A percentile compares a stretch with the other conserved stretches of the same genome.
Evolutionary conservation across 2,888 invertebrate species (phyloP).

Genomic region (Seira ritae): DNA sequence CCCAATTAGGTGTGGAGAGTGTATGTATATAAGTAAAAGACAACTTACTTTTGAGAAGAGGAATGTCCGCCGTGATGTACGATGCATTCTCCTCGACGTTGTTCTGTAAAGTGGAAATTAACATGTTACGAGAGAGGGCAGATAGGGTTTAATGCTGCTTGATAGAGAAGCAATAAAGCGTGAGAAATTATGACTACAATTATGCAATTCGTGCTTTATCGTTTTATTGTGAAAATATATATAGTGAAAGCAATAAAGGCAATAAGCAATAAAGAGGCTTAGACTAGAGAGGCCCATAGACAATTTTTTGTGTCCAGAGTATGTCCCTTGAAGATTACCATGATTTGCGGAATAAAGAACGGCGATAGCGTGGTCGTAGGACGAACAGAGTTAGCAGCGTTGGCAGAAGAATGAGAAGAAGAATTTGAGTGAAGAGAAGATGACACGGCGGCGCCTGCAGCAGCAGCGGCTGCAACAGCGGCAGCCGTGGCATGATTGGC

Average conservation of each 20-base stretch:
- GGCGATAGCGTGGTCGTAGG: slow-evolving; percentile 69
- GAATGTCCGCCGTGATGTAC: slow-evolving; percentile 90
- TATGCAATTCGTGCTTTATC: neutral
- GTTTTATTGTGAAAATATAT: neutral
- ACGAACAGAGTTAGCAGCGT: slow-evolving; percentile 40
- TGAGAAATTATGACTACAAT: too few relatives aligned
- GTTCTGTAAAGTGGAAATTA: slow-evolving; percentile 79
- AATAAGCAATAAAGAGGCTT: too few relatives aligned
- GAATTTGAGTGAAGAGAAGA: slow-evolving; percentile 58
- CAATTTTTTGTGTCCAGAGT: too few relatives aligned
- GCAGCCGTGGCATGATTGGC: slow-evolving; percentile 48
- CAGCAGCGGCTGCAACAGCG: slow-evolving; percentile 28
- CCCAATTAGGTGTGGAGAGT: neutral
- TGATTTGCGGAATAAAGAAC: slow-evolving; percentile 70
- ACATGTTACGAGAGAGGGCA: neutral
- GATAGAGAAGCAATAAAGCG: neutral
- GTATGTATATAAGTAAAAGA: neutral
- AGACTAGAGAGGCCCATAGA: too few relatives aligned
- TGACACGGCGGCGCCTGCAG: slow-evolving; percentile 45
- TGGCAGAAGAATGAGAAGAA: slow-evolving; percentile 38
- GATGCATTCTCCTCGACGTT: slow-evolving; percentile 91
- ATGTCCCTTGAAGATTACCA: slow-evolving; percentile 65
- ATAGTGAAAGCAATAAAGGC: slow-evolving; percentile 28
- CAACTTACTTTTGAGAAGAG: slow-evolving; percentile 91
- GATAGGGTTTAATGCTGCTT: neutral